Percentiles rank a stretch among this genome's conserved stretches.
These are phyloP conservation scores for Urosaurus nigricauda DNA, from an alignment of 2,797 vertebrate species.

Conservation along the genomic window DNA sequence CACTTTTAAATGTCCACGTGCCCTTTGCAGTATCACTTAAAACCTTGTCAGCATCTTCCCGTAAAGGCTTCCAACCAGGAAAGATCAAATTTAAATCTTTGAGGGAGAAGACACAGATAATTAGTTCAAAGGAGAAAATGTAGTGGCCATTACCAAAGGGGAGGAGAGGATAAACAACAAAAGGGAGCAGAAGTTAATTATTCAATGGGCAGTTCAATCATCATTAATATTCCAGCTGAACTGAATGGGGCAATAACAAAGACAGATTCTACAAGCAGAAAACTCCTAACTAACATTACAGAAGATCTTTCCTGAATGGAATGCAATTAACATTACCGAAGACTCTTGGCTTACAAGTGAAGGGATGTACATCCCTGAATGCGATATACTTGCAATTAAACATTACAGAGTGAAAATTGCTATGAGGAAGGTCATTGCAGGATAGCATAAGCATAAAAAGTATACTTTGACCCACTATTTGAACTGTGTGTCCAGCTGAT, in stretches of 20 bases:
- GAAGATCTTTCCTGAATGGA: background rate
- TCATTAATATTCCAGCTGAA: background rate
- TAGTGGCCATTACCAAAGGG: background rate
- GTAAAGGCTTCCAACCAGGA: slow-evolving; percentile 56
- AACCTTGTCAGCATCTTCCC: slow-evolving; percentile 64
- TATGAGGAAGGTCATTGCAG: too few relatives aligned
- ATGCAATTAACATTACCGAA: background rate
- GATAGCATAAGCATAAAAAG: background rate
- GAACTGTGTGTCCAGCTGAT: background rate
- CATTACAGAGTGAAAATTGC: background rate
- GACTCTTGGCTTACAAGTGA: background rate
- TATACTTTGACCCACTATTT: background rate
- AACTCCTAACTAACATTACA: background rate
- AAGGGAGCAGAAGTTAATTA: background rate
- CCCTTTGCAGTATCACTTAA: slow-evolving; percentile 51
- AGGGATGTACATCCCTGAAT: too few relatives aligned
- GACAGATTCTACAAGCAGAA: background rate
- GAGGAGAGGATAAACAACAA: rapidly evolving
- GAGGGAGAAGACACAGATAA: background rate
- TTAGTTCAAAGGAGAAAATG: background rate
- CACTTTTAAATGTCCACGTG: slow-evolving; percentile 65
- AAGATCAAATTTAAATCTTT: slow-evolving; percentile 57
- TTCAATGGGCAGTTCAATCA: background rate
- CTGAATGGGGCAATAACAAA: background rate
- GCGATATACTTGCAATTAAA: background rate